Base-by-base conservation (phyloP, 2,113 vertebrate genomes). In the Muntiacus muntjak region DNA sequence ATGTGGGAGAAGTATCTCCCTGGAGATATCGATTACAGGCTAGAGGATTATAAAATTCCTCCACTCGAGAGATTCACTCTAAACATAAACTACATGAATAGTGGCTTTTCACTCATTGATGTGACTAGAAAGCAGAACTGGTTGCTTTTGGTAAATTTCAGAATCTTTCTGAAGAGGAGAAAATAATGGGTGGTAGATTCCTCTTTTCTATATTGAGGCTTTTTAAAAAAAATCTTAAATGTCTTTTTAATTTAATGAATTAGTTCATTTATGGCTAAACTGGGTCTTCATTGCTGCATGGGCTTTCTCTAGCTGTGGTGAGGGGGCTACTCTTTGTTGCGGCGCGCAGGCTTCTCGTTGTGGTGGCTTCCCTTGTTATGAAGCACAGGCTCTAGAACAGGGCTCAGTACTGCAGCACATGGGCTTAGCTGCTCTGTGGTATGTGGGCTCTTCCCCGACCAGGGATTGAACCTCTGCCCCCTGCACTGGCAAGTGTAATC, bases 131-230 rank as follows among this genome's bases (percentile, higher is more conserved):
- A 50, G 16, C 82, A 94, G 5, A 83, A 55, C n/a, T 57, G 6
- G 74, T 82, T 79, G 87, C 36, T 82, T 91, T 43, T 3, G 74
- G n/a, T 87, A 82, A 58, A 58, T 91, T 91, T 71, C 57, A 90
- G 25, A 87, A 64, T 45, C 54, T 64, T 86, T 81, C 58, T 86
- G 81, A 92, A 40, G 28, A 33, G 95, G 50, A 92, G 36, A 91
- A 78, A 95, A 85, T 62, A 25, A 84, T 87, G 28, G 2, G 7
- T 84, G 21, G 55, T 55, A 45, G 14, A 54, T 58, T 96, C 92
- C 14, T 97, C 10, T 60, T 93, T 96, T 79, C 50, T 95, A 79
- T 89, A 74, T 36, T 89, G 87, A 89, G 54, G 23, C 76, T 94
- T 93, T 17, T 57, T 36, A 1, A 1, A 71, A 12, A 67, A 67